Conservation (phyloP, 2,888 invertebrate species). For the Clanis bilineata region DNA sequence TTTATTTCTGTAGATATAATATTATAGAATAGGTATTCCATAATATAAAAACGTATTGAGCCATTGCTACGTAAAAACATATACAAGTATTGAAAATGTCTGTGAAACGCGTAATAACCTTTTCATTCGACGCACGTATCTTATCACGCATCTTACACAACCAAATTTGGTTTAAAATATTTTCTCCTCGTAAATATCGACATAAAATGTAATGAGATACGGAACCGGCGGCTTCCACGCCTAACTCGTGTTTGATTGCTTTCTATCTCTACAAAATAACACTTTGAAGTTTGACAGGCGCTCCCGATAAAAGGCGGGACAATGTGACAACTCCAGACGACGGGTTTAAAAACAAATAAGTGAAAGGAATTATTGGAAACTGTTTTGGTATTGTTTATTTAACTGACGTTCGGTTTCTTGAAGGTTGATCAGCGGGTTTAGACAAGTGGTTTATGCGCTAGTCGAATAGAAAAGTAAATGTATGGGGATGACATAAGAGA, state of each 20-base stretch:
- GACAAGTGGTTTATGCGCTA: too few species aligned
- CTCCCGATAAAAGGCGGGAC: conserved; percentile 19
- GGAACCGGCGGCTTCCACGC: not conserved
- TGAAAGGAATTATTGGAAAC: not conserved
- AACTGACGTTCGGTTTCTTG: not conserved
- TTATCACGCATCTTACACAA: not conserved
- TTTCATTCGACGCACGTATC: not conserved
- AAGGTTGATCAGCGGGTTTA: not conserved
- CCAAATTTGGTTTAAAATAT: not conserved
- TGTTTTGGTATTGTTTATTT: not conserved
- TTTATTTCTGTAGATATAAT: too few species aligned
- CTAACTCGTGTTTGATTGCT: not conserved
- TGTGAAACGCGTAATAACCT: not conserved
- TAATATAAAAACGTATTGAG: not conserved
- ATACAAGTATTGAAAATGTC: not conserved
- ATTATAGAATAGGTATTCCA: too few species aligned
- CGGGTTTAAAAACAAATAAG: conserved; percentile 15
- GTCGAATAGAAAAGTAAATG: too few species aligned
- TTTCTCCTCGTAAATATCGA: conserved; percentile 5
- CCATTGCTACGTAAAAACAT: not conserved
- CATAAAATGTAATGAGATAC: conserved; percentile 1
- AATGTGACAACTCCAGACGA: not conserved
- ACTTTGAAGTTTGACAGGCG: conserved; percentile 27
- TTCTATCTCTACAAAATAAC: conserved; percentile 26
- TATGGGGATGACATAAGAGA: too few species aligned